A percentile compares a stretch with the other conserved stretches of the same genome.
Evolutionary conservation across 2,113 vertebrate genomes (phyloP).

Genomic region (Toxostoma redivivum): DNA sequence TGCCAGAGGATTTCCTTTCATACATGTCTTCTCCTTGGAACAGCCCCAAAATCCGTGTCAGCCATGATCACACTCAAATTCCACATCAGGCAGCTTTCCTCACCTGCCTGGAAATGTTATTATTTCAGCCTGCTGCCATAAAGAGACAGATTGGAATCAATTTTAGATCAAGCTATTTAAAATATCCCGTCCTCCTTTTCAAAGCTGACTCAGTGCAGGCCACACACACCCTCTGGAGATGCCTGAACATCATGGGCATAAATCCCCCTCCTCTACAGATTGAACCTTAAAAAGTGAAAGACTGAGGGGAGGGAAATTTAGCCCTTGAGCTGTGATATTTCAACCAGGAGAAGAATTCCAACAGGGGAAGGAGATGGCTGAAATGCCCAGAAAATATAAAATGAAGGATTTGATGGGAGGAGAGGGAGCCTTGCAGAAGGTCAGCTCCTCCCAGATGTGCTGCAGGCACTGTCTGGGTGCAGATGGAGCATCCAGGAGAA

Average conservation of each 20-base stretch:
- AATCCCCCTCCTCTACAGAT: not conserved
- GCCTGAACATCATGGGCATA: not conserved
- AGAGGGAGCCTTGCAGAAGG: not conserved
- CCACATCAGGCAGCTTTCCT: constrained; percentile 35
- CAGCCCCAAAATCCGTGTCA: not conserved
- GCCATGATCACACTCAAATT: not conserved
- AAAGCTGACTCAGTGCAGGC: not conserved
- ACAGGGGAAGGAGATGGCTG: not conserved
- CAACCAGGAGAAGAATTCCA: not conserved
- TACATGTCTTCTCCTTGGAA: not conserved
- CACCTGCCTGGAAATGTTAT: constrained; percentile 10
- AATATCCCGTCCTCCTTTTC: not conserved
- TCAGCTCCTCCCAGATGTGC: not conserved
- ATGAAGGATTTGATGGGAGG: not conserved
- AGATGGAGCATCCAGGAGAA: not conserved
- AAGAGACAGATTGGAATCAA: not conserved
- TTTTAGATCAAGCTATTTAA: constrained; percentile 6
- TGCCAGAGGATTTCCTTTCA: not conserved
- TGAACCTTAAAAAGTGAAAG: not conserved
- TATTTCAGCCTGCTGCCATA: not conserved
- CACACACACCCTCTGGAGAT: not conserved
- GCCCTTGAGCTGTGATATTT: not conserved
- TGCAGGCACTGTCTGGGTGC: not conserved
- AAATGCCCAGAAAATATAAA: not conserved
- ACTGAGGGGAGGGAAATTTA: not conserved